Conservation (phyloP, 2,797 vertebrate species). For the Orestias chungarensis region DNA sequence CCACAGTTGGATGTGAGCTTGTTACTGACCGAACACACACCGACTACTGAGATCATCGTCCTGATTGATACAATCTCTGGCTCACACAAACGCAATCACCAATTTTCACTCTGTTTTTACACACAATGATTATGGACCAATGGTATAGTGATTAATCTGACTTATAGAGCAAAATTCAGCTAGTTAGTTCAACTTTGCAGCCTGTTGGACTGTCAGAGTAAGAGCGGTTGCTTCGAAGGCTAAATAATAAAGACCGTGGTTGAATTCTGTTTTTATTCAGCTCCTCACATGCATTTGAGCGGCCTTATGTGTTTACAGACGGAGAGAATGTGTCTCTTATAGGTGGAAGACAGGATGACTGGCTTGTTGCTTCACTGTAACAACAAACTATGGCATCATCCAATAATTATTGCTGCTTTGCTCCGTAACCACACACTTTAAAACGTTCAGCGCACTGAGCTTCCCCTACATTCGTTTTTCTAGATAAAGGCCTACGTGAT, state of each 20-base stretch:
- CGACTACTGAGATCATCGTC: background rate
- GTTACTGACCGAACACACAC: background rate
- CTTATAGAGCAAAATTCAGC: background rate
- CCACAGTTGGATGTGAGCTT: background rate
- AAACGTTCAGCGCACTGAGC: too few relatives aligned
- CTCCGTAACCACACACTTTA: too few relatives aligned
- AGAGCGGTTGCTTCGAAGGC: background rate
- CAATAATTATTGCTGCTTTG: too few relatives aligned
- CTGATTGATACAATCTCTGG: background rate
- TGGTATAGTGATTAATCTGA: background rate
- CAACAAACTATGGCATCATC: too few relatives aligned
- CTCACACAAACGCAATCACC: background rate
- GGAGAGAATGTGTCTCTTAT: background rate
- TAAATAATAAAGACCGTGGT: conserved; percentile 1
- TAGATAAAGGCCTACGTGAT: too few relatives aligned
- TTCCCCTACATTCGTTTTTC: too few relatives aligned
- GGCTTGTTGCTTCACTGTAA: too few relatives aligned
- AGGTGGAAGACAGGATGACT: background rate
- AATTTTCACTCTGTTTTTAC: background rate
- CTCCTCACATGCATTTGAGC: background rate
- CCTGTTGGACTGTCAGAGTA: background rate
- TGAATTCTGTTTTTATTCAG: background rate
- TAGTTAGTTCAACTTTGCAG: background rate
- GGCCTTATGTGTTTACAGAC: background rate
- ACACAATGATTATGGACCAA: background rate